Evolutionary conservation across 2,888 invertebrate species (phyloP).

Genomic region (Ormyrus nitidulus): DNA sequence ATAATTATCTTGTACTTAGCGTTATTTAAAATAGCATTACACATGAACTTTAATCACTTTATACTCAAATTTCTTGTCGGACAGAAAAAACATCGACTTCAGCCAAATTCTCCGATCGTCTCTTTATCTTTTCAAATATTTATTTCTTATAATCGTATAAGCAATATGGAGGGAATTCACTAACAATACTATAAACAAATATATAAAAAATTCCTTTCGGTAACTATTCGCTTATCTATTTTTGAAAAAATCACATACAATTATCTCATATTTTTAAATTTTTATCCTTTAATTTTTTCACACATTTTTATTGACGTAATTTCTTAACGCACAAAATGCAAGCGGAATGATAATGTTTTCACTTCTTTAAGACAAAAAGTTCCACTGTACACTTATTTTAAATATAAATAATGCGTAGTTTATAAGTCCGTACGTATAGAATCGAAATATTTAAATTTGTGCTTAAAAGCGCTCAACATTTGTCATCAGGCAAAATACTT

Average conservation of each 20-base stretch:
- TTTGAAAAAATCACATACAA: conserved; percentile 22
- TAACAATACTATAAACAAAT: conserved; percentile 74
- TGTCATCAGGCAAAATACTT: not conserved
- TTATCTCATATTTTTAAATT: conserved; percentile 18
- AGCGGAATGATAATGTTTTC: conserved; percentile 40
- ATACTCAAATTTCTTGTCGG: conserved; percentile 70
- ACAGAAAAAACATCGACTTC: conserved; percentile 67
- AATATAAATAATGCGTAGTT: conserved; percentile 22
- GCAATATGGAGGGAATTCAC: conserved; percentile 75
- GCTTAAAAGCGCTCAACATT: conserved; percentile 23
- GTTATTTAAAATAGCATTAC: conserved; percentile 73
- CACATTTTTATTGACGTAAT: not conserved
- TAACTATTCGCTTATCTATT: conserved; percentile 19
- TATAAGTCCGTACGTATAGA: conserved; percentile 30
- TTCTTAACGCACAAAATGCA: conserved; percentile 27
- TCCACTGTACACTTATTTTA: conserved; percentile 45
- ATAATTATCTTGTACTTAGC: conserved; percentile 68
- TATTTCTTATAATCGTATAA: conserved; percentile 62
- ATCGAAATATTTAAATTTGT: conserved; percentile 24
- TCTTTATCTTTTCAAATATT: conserved; percentile 63
- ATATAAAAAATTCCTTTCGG: conserved; percentile 69
- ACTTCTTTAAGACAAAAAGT: conserved; percentile 35
- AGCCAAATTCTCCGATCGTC: conserved; percentile 60
- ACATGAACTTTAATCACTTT: conserved; percentile 57
- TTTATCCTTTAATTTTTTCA: conserved; percentile 18